phyloP scores from a whole-genome alignment of 92 coral and sea anemone genomes.

The Epizoanthus stellaris region DNA sequence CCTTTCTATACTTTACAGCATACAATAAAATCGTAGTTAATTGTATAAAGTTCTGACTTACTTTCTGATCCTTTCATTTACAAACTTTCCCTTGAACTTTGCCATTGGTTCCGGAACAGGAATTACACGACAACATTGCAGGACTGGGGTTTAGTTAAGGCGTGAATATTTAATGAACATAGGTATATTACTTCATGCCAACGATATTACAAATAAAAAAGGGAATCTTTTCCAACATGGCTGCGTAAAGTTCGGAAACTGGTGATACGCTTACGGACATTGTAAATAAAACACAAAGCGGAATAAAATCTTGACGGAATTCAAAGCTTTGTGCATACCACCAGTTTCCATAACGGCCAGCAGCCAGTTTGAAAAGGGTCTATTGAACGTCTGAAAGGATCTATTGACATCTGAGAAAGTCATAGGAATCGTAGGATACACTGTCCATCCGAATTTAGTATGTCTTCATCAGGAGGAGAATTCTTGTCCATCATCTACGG shows the following conservation, averaged over 20 bases:
- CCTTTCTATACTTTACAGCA: too few species aligned
- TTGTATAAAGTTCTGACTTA: slow-evolving; percentile 27
- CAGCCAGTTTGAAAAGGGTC: too few species aligned
- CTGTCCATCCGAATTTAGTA: slow-evolving; percentile 82
- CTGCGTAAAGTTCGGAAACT: too few species aligned
- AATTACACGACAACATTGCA: slow-evolving; percentile 86
- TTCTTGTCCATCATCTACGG: slow-evolving; percentile 90
- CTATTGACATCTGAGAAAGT: too few species aligned
- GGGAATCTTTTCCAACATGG: background rate
- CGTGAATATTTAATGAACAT: background rate
- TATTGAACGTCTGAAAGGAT: too few species aligned
- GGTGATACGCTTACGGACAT: too few species aligned
- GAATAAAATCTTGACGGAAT: too few species aligned
- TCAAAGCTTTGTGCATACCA: too few species aligned
- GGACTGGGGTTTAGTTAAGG: slow-evolving; percentile 69
- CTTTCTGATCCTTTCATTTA: slow-evolving; percentile 87
- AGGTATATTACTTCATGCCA: too few species aligned
- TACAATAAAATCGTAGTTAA: too few species aligned
- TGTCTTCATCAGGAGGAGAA: slow-evolving; percentile 85
- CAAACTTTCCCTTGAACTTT: slow-evolving; percentile 70
- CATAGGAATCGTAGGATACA: slow-evolving; percentile 75
- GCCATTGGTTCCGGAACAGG: slow-evolving; percentile 81
- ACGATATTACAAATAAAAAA: background rate
- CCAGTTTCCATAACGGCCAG: too few species aligned
- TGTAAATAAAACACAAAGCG: too few species aligned